Evolutionary conservation across 1,140 invertebrate genomes (phyloP).

Genomic region (Drosophila equinoxialis): DNA sequence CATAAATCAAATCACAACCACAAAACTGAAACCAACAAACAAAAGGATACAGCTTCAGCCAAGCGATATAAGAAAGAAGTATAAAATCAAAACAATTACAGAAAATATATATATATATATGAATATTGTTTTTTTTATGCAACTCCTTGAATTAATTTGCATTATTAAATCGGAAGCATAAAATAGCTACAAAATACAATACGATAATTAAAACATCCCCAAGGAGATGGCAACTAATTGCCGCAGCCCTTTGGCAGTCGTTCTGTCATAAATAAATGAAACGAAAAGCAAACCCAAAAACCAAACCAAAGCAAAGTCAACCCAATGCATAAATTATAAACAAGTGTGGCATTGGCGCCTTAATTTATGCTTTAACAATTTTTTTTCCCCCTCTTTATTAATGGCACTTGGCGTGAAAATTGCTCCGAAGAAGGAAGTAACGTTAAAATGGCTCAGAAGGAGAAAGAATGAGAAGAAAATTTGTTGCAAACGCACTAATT

Average conservation of each 20-base stretch:
- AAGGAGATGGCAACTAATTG: conserved; percentile 63
- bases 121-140: neutral
- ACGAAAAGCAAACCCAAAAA: conserved; percentile 36
- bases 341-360: conserved; percentile 53
- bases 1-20: conserved; percentile 50
- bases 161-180: conserved; percentile 62
- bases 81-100: neutral
- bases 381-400: conserved; percentile 32
- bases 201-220: conserved; percentile 66
- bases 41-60: conserved; percentile 21
- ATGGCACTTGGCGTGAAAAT: conserved; percentile 58
- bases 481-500: conserved; percentile 65
- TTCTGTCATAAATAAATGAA: conserved; percentile 63
- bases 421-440: conserved; percentile 23
- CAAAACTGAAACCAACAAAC: conserved; percentile 26
- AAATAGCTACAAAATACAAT: conserved; percentile 46
- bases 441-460: neutral
- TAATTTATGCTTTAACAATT: conserved; percentile 67
- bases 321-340: conserved; percentile 63
- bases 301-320: conserved; percentile 48
- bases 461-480: conserved; percentile 21
- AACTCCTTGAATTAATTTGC: conserved; percentile 60
- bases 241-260: conserved; percentile 57
- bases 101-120: conserved; percentile 3
- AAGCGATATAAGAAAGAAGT: conserved; percentile 28